Evolutionary conservation across 2,113 vertebrate genomes (phyloP).

Genomic region (Heliornis fulica): DNA sequence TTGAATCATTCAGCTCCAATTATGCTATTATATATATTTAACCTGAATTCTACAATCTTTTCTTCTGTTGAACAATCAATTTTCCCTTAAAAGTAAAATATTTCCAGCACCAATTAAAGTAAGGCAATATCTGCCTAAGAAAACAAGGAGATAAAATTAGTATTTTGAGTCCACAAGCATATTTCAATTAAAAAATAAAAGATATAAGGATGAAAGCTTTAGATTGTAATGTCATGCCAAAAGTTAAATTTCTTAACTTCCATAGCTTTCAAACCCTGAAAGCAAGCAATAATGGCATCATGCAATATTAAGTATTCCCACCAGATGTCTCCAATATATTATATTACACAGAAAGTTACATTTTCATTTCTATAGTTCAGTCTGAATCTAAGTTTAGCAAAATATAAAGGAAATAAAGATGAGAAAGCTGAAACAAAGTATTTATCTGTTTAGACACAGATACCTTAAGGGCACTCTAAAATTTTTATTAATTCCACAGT

Average conservation of each 20-base stretch:
- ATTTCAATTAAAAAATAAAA: neutral
- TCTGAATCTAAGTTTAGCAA: neutral
- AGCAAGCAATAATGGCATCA: neutral
- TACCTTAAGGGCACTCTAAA: neutral
- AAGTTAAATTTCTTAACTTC: neutral
- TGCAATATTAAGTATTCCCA: constrained; percentile 64
- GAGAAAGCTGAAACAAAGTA: neutral
- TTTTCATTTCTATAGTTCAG: neutral
- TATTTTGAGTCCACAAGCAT: rapidly evolving
- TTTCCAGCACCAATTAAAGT: neutral
- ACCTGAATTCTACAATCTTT: neutral
- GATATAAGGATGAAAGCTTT: neutral
- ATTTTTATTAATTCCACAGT: neutral
- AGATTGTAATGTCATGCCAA: neutral
- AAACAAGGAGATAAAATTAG: neutral
- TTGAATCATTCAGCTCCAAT: neutral
- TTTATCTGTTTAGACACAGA: neutral
- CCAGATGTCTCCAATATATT: constrained; percentile 73
- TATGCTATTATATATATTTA: neutral
- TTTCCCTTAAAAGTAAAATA: neutral
- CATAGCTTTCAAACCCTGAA: neutral
- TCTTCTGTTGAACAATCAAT: neutral
- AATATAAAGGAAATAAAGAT: neutral
- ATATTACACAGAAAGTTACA: neutral
- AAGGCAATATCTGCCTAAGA: neutral